Evolutionary conservation across 2,797 vertebrate genomes (phyloP), one percentile per base, ranked within the genome.

Genomic region (Odontamblyopus rebecca): DNA sequence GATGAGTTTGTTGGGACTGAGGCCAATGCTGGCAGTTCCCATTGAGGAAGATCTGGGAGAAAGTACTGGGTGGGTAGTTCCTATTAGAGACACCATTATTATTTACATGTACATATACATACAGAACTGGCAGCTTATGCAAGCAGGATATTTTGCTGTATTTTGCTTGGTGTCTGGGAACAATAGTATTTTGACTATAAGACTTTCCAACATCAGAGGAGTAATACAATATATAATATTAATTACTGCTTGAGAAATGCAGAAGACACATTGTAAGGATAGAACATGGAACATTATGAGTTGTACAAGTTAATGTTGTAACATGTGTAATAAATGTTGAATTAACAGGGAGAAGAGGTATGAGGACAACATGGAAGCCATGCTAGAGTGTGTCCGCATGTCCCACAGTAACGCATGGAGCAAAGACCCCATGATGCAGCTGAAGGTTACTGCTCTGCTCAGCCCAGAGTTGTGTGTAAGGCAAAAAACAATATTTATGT

Each of bases 391-490:
- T 29, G 95, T 96, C 75, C 89, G 86, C 19, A 93, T 97, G 82
- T 95, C 95, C 11, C 89, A 94, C 82, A 87, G 86, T 75, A 93
- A 93, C 2, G 62, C 84, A 48, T 92, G 90, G 73, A 90, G 91
- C 62, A 86, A 85, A 83, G 92, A 94, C 44, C 90, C 93, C 4
- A 95, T 96, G 93, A 96, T 97, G 96, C 96, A 97, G 82, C 91
- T 97, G 84, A 97, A 95, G 91, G 73, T 96, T 83, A 96, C 96
- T 0, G 96, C 96, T 0, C 91, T 97, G 83, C 82, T 95, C 89
- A 96, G 94, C 76, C 87, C 95, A 0, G 94, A 94, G 80, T 89
- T 97, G 74, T 97, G 96, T 93, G 96, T 97, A 92, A 94, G 96
- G 81, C 66, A 26, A 61, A 56, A 4, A 26, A 13, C 26, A 27